Percentiles rank a stretch among this genome's conserved stretches.
Conservation (phyloP, 2,797 vertebrate species). For the Natrix natrix region DNA sequence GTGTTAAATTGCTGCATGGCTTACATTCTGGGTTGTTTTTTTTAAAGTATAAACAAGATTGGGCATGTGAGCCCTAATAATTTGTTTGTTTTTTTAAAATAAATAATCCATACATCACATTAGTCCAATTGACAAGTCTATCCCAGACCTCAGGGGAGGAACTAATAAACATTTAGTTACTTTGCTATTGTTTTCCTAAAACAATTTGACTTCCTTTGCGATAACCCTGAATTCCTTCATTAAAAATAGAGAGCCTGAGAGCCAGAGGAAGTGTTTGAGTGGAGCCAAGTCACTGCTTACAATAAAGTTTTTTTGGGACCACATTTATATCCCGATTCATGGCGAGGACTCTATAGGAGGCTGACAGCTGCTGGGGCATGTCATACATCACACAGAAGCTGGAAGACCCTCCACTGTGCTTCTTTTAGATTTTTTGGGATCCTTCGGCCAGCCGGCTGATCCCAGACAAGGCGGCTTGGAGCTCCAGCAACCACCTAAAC, state of each 20-base stretch:
- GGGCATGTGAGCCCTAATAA: slow-evolving; percentile 55
- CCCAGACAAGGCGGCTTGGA: slow-evolving; percentile 38
- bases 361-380: slow-evolving; percentile 61
- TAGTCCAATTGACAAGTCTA: slow-evolving; percentile 64
- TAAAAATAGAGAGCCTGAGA: slow-evolving; percentile 78
- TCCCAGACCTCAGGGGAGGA: slow-evolving; percentile 67
- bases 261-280: slow-evolving; percentile 67
- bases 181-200: slow-evolving; percentile 92
- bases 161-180: slow-evolving; percentile 75
- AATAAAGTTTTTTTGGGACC: slow-evolving; percentile 70
- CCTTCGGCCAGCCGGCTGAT: slow-evolving; percentile 49
- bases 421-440: slow-evolving; percentile 50
- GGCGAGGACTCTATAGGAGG: slow-evolving; percentile 55
- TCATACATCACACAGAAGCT: slow-evolving; percentile 49
- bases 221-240: slow-evolving; percentile 81
- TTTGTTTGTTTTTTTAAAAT: slow-evolving; percentile 58
- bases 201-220: slow-evolving; percentile 97
- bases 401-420: slow-evolving; percentile 35
- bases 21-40: slow-evolving; percentile 64
- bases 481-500: slow-evolving; percentile 24
- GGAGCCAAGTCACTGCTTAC: slow-evolving; percentile 76
- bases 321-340: slow-evolving; percentile 68
- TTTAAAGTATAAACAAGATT: slow-evolving; percentile 58
- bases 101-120: slow-evolving; percentile 68
- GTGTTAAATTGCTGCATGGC: slow-evolving; percentile 49